Evolutionary conservation across 2,888 invertebrate genomes (phyloP).

Genomic region (Serripes groenlandicus): DNA sequence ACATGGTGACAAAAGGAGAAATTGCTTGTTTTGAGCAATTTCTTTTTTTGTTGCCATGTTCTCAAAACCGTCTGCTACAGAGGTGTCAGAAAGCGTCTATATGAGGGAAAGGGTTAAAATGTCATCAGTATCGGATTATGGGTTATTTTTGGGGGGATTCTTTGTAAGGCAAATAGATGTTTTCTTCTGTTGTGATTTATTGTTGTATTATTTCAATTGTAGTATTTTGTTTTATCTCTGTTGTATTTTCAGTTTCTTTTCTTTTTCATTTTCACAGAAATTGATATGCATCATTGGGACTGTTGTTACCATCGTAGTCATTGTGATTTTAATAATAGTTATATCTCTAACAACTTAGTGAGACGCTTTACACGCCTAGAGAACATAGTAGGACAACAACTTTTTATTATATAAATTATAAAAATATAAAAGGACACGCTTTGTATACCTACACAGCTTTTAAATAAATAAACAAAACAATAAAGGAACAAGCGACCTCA

Average conservation of each 20-base stretch:
- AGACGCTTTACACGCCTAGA: background rate
- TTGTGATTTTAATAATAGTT: slow-evolving; percentile 23
- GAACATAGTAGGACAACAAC: slow-evolving; percentile 1
- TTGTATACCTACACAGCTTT: too few relatives aligned
- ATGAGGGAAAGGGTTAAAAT: background rate
- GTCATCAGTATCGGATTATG: background rate
- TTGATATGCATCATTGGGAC: slow-evolving; percentile 27
- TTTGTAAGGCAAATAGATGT: background rate
- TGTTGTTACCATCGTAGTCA: slow-evolving; percentile 19
- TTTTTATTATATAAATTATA: too few relatives aligned
- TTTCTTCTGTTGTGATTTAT: background rate
- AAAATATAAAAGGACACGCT: too few relatives aligned
- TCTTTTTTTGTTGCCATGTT: background rate
- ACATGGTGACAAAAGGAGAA: background rate
- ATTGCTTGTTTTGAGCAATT: background rate
- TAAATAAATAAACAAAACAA: too few relatives aligned
- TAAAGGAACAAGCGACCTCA: background rate
- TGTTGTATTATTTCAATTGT: background rate
- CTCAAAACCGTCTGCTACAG: too few relatives aligned
- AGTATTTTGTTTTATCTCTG: slow-evolving; percentile 1
- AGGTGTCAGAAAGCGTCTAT: too few relatives aligned
- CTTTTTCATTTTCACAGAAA: slow-evolving; percentile 19
- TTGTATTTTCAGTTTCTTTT: slow-evolving; percentile 10
- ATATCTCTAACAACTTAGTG: slow-evolving; percentile 15
- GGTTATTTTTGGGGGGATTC: background rate